phyloP scores from a whole-genome alignment of 2,797 vertebrate genomes.

The Dermochelys coriacea region DNA sequence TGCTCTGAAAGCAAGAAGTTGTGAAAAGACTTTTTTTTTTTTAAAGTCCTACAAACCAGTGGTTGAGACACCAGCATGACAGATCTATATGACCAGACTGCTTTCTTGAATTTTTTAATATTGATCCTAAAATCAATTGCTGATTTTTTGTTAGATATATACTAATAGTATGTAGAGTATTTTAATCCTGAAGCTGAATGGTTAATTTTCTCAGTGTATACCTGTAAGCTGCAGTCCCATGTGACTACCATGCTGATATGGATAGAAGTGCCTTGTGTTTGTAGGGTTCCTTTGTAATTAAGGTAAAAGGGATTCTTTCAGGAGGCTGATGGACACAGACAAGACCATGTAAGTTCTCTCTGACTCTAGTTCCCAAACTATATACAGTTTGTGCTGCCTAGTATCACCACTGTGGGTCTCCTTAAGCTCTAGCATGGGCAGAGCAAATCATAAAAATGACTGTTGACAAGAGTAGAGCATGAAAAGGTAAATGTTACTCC shows the following conservation, averaged over 20 bases:
- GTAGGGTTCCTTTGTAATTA: neutral
- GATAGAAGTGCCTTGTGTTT: neutral
- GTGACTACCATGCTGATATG: neutral
- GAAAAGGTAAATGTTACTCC: neutral
- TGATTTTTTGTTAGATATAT: neutral
- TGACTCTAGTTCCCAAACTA: neutral
- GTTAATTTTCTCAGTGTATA: neutral
- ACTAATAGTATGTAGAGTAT: neutral
- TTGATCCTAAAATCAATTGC: neutral
- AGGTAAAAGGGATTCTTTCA: neutral
- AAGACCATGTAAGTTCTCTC: rapidly evolving
- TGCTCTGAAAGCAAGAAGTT: neutral
- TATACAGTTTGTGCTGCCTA: neutral
- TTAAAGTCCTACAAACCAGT: neutral
- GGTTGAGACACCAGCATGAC: neutral
- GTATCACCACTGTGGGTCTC: rapidly evolving
- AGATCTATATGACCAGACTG: neutral
- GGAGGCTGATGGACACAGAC: neutral
- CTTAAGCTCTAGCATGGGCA: rapidly evolving
- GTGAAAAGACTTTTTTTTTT: neutral
- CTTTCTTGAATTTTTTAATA: neutral
- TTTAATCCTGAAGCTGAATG: neutral
- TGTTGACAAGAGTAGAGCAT: neutral
- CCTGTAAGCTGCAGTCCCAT: neutral
- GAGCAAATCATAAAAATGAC: neutral